Percentiles rank a stretch among this genome's conserved stretches.
phyloP scores from a whole-genome alignment of 2,113 vertebrate species.

The Coptodon rendalli region DNA sequence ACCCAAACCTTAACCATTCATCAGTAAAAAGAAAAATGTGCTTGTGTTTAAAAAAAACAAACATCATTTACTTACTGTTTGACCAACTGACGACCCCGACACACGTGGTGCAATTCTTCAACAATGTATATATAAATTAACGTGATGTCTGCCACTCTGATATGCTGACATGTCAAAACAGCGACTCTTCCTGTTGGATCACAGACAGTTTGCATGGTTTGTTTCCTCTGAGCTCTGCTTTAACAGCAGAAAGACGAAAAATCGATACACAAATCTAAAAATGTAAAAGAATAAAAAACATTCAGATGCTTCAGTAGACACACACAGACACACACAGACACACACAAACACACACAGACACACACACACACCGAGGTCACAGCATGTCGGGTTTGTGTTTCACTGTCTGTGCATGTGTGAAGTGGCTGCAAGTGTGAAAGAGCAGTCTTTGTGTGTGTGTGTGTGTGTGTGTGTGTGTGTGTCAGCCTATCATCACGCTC shows the following conservation, averaged over 20 bases:
- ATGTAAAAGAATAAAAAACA: neutral
- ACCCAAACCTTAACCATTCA: neutral
- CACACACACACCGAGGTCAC: neutral
- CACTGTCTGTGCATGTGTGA: constrained; percentile 16
- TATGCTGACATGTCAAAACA: neutral
- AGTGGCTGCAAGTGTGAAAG: constrained; percentile 45
- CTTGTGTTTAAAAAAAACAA: neutral
- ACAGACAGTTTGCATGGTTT: neutral
- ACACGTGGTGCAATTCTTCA: neutral
- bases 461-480: neutral
- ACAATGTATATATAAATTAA: neutral
- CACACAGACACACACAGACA: rapidly evolving
- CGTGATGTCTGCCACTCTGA: neutral
- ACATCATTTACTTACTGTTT: neutral
- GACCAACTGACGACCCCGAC: neutral
- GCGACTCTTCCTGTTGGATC: neutral
- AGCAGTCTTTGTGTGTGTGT: neutral
- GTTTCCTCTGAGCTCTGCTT: neutral
- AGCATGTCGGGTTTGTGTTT: neutral
- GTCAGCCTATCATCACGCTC: constrained; percentile 29
- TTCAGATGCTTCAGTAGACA: neutral
- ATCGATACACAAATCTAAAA: neutral
- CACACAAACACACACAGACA: neutral
- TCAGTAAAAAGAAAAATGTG: neutral
- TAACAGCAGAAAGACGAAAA: neutral